phyloP scores from a whole-genome alignment of 2,797 vertebrate genomes.

The Cyprinella venusta region DNA sequence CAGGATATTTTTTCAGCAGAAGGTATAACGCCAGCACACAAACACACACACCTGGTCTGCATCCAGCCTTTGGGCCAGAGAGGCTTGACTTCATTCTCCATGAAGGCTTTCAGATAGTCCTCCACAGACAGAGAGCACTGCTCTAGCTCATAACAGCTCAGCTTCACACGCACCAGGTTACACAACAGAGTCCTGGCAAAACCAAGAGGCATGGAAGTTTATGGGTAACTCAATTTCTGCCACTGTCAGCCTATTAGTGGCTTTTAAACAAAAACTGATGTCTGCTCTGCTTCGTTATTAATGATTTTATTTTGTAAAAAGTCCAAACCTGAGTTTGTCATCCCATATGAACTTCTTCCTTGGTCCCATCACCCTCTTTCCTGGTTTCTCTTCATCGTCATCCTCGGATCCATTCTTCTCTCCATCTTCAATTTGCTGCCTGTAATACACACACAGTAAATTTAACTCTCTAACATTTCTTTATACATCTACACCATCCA shows the following conservation, averaged over 20 bases:
- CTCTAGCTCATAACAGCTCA: constrained; percentile 96
- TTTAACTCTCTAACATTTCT: neutral
- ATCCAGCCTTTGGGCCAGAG: constrained; percentile 99
- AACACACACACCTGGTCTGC: constrained; percentile 88
- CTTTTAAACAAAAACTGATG: neutral
- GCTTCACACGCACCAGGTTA: constrained; percentile 94
- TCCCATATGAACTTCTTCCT: constrained; percentile 91
- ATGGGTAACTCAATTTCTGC: neutral
- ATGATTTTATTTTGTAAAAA: neutral
- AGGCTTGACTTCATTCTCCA: constrained; percentile 94
- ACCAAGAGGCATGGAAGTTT: constrained; percentile 51
- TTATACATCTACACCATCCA: neutral
- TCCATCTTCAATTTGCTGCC: constrained; percentile 84
- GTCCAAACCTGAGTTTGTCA: constrained; percentile 82
- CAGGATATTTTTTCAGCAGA: neutral
- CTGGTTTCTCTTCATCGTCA: constrained; percentile 89
- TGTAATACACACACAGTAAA: constrained; percentile 57
- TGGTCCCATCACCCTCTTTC: constrained; percentile 86
- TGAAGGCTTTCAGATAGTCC: constrained; percentile 94
- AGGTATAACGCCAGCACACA: constrained; percentile 9
- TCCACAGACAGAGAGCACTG: constrained; percentile 93
- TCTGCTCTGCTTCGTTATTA: neutral
- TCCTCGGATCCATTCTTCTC: constrained; percentile 88
- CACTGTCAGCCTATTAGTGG: neutral
- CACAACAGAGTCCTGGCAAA: constrained; percentile 89